Base-by-base conservation (phyloP, 1,140 invertebrate genomes). In the Melanaphis sacchari region DNA sequence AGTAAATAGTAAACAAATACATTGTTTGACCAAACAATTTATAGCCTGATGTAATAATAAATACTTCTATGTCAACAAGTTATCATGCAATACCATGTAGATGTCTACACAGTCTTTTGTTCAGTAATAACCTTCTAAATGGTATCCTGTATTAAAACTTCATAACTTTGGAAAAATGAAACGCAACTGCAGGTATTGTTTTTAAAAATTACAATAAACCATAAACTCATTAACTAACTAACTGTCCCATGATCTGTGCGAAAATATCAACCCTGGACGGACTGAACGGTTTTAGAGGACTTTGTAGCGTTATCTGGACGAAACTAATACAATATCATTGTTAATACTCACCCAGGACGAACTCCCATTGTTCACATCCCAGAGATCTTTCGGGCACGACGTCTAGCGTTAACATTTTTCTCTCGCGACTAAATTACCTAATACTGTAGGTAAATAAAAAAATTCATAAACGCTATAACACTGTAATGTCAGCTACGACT, bases 361-460 rank as follows among this genome's bases (percentile, higher is more conserved):
- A 99, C 96, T 99, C 98, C 98, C 98, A 99, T 96, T 98, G 97
- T 96, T 99, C 98, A 95, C 98, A 98, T 96, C 98, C 98, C 95
- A 99, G 96, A 94, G 98, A 99, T 95, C 98, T 97, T 96, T 99
- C 98, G 94, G 98, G 98, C 94, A 99, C 97, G 95, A 99, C 98
- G 96, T 99, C 98, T 95, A 99, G 96, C 96, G 99, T 98, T 96
- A 99, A 96, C 98, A 99, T 99, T 95, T 95, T 96, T 76, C 26
- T 15, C 11, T 85, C 26, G 9, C 84, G 26, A 1, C 36, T n/a
- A 76, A 76, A 76, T n/a, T 15, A 76, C 59, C 31, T n/a, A 76
- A 76, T n/a, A 31, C 5, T n/a, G 31, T 6, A n/a, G 59, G n/a
- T 18, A 2, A 31, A 85, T n/a, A 24, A 85, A 85, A 24, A 41